These are phyloP conservation scores for Catocala fraxini DNA, from an alignment of 2,888 invertebrate genomes.

Conservation along the genomic window DNA sequence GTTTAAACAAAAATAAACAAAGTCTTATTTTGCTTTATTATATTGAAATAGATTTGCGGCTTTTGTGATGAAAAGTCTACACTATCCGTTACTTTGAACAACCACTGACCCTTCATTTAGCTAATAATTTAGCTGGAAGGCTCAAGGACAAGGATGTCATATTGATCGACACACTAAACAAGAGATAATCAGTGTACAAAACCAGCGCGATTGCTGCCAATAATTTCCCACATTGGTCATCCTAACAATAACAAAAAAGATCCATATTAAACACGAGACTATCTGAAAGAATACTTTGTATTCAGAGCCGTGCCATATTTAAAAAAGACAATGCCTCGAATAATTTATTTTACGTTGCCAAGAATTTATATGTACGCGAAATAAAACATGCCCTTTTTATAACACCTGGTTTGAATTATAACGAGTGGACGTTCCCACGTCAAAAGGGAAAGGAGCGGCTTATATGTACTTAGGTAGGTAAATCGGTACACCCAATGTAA, in stretches of 20 bases:
- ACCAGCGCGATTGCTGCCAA: too few species aligned
- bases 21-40: too few species aligned
- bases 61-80: too few species aligned
- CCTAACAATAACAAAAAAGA: not conserved
- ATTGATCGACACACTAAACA: too few species aligned
- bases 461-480: constrained; percentile 1
- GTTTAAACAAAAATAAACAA: too few species aligned
- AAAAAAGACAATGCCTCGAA: constrained; percentile 8
- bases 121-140: too few species aligned
- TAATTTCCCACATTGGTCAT: too few species aligned
- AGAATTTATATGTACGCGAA: constrained; percentile 13
- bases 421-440: constrained; percentile 13
- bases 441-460: constrained; percentile 14
- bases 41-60: too few species aligned
- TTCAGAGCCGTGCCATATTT: constrained; percentile 12
- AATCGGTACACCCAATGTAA: not conserved
- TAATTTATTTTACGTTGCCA: constrained; percentile 10
- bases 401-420: constrained; percentile 16
- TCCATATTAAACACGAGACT: not conserved
- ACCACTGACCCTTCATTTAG: too few species aligned
- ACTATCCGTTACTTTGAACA: too few species aligned
- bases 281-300: constrained; percentile 5
- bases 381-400: constrained; percentile 17
- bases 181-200: too few species aligned
- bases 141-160: too few species aligned